Conservation (phyloP, 2,113 vertebrate species). For the Sylvia atricapilla region DNA sequence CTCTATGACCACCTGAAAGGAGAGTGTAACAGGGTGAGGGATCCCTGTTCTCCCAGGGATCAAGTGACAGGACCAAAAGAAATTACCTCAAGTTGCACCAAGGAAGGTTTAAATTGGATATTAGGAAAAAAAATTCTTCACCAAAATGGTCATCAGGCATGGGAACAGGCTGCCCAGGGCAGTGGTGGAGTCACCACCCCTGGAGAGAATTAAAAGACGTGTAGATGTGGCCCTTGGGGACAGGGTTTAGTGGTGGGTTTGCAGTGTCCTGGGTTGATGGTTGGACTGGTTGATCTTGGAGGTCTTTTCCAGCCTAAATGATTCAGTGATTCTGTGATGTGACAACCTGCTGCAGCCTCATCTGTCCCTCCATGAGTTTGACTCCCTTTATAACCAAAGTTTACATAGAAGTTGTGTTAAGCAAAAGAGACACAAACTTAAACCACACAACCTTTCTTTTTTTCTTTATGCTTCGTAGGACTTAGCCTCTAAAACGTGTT, state of each 20-base stretch:
- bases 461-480: background rate
- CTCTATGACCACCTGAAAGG: rapidly evolving
- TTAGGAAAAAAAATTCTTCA: background rate
- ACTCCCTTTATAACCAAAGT: background rate
- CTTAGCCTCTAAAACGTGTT: background rate
- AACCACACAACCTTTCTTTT: background rate
- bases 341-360: background rate
- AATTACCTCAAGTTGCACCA: background rate
- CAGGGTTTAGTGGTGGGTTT: background rate
- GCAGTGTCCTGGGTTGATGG: background rate
- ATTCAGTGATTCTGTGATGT: background rate
- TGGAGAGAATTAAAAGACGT: background rate
- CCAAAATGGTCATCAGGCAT: rapidly evolving
- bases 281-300: rapidly evolving
- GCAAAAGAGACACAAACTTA: background rate
- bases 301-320: background rate
- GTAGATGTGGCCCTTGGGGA: background rate
- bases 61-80: background rate
- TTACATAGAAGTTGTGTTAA: background rate
- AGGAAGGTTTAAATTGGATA: background rate
- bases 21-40: rapidly evolving
- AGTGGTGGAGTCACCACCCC: background rate
- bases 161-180: background rate
- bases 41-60: background rate
- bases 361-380: rapidly evolving